These are phyloP conservation scores for Ginglymostoma cirratum DNA, from an alignment of 2,113 vertebrate genomes.

Conservation along the genomic window DNA sequence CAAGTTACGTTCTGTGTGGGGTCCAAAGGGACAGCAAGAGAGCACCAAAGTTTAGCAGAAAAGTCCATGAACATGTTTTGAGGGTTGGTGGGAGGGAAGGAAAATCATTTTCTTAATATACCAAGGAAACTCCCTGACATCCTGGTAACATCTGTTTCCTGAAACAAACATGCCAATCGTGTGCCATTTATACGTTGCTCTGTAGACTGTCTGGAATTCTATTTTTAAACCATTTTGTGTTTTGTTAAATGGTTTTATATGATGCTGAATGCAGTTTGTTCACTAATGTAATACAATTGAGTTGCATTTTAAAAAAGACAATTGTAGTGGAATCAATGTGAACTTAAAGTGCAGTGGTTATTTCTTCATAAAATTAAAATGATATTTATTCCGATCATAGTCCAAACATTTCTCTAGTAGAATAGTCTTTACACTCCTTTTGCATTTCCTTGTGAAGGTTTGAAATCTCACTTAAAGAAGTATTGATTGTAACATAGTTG, in stretches of 20 bases:
- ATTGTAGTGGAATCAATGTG: not conserved
- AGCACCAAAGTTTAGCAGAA: not conserved
- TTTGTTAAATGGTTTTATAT: slow-evolving; percentile 1
- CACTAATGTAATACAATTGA: slow-evolving; percentile 1
- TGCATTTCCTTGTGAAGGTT: slow-evolving; percentile 7
- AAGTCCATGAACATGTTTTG: too few relatives aligned
- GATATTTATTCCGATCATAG: slow-evolving; percentile 23
- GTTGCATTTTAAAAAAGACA: not conserved
- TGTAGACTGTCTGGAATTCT: not conserved
- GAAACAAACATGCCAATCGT: not conserved
- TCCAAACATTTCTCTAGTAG: not conserved
- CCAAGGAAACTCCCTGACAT: not conserved
- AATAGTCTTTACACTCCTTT: slow-evolving; percentile 19
- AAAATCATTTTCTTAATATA: not conserved
- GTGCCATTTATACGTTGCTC: not conserved
- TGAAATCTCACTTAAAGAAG: slow-evolving; percentile 18
- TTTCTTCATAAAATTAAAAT: not conserved
- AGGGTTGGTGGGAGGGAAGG: not conserved
- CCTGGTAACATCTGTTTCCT: not conserved
- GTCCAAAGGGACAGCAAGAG: not conserved
- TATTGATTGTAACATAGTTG: slow-evolving; percentile 5
- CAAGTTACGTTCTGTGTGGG: not conserved
- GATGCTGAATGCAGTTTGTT: not conserved
- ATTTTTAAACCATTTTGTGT: slow-evolving; percentile 2
- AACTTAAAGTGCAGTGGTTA: slow-evolving; percentile 7